Evolutionary conservation across 2,888 invertebrate genomes (phyloP).

Genomic region (Myopa testacea): DNA sequence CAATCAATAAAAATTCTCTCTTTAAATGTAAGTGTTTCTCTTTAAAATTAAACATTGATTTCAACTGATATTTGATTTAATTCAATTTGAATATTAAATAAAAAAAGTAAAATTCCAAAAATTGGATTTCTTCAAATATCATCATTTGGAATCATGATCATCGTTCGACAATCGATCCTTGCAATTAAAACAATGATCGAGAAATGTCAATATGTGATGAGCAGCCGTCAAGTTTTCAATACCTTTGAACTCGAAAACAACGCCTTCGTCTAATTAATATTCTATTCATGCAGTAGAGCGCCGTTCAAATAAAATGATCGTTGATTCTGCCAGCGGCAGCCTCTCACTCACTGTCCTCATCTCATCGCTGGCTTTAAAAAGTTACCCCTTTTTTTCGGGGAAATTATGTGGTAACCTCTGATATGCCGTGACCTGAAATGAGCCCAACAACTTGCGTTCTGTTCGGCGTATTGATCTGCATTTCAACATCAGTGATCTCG

Average conservation of each 20-base stretch:
- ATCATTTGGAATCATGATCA: no score
- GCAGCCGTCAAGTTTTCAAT: neutral
- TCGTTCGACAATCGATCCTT: no score
- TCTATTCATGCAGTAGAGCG: constrained; percentile 32
- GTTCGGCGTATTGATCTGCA: neutral
- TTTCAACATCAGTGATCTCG: constrained; percentile 19
- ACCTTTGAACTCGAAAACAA: neutral
- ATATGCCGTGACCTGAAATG: neutral
- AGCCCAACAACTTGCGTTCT: neutral
- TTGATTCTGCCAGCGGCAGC: constrained; percentile 23
- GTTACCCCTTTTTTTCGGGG: no score
- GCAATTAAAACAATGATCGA: no score
- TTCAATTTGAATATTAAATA: neutral
- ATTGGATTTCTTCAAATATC: no score
- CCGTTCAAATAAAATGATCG: neutral
- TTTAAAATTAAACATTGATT: no score
- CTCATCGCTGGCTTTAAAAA: neutral
- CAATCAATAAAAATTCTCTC: no score
- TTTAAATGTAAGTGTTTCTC: no score
- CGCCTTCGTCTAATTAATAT: constrained; percentile 38
- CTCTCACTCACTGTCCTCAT: neutral
- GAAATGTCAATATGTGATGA: no score
- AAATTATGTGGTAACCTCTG: neutral
- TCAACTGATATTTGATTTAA: no score
- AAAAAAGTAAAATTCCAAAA: neutral